These are phyloP conservation scores for Burhinus bistriatus DNA, from an alignment of 2,113 vertebrate genomes.

Conservation along the genomic window DNA sequence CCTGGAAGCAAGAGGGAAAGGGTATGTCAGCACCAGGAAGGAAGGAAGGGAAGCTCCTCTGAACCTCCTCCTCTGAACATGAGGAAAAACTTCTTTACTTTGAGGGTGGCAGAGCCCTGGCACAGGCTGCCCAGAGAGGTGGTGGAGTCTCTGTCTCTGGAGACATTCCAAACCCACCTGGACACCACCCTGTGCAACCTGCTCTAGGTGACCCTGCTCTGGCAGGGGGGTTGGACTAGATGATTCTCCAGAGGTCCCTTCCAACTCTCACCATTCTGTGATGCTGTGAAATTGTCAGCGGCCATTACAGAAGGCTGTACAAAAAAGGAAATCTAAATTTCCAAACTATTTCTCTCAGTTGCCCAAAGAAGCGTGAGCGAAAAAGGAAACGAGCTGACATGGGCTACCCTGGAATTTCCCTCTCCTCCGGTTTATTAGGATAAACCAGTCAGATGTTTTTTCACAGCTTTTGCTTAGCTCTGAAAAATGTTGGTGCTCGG, in stretches of 20 bases:
- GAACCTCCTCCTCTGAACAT: neutral
- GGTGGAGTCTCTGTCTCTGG: neutral
- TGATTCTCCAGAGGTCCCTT: neutral
- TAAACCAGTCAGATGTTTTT: neutral
- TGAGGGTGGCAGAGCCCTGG: neutral
- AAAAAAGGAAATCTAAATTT: neutral
- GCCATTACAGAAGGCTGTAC: neutral
- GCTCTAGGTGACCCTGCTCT: neutral
- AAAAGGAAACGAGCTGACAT: accelerated
- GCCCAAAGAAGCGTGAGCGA: neutral
- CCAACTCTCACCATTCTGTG: neutral
- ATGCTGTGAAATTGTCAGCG: neutral
- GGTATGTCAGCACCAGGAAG: neutral
- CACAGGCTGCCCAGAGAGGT: neutral
- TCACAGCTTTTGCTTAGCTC: neutral
- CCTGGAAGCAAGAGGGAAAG: constrained; percentile 25
- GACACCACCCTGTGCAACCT: neutral
- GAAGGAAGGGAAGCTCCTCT: neutral
- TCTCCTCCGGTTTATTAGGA: neutral
- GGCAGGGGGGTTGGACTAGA: neutral
- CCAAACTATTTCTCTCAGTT: neutral
- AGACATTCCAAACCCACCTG: neutral
- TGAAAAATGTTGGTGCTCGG: accelerated
- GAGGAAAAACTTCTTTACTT: neutral
- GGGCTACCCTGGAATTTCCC: neutral